phyloP scores from a whole-genome alignment of 2,888 invertebrate species.

The Himalopsyche japonica region DNA sequence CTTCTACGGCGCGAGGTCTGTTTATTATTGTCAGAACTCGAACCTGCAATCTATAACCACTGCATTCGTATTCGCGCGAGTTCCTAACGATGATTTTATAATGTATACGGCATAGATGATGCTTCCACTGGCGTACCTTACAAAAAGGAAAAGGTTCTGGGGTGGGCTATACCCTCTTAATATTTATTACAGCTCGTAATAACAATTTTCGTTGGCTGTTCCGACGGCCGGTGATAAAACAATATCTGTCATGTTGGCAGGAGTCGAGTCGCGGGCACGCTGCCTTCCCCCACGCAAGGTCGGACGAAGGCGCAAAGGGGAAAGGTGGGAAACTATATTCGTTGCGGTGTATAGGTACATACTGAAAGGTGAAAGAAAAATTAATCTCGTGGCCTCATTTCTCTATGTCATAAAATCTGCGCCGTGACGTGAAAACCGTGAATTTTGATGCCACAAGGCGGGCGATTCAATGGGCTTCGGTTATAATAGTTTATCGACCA shows the following conservation, averaged over 20 bases:
- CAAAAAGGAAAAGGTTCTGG: background rate
- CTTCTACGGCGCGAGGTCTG: too few species aligned
- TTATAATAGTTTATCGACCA: background rate
- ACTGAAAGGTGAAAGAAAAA: background rate
- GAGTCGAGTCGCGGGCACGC: background rate
- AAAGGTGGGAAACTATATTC: background rate
- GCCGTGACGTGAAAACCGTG: background rate
- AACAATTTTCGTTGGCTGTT: background rate
- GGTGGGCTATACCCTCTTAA: background rate
- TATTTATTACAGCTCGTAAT: background rate
- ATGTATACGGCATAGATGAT: conserved; percentile 1
- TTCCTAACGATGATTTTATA: background rate
- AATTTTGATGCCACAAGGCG: background rate
- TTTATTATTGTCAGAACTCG: background rate
- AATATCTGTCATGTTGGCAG: conserved; percentile 1
- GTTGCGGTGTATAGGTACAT: background rate
- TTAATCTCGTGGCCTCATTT: background rate
- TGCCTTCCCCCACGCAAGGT: background rate
- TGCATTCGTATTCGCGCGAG: background rate
- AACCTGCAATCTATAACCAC: background rate
- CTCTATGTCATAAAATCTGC: background rate
- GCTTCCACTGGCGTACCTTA: background rate
- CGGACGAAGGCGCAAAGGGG: background rate
- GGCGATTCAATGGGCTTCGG: background rate
- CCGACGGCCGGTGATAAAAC: conserved; percentile 1